Evolutionary conservation across 2,797 vertebrate genomes (phyloP).

Genomic region (Stomatorhinus walkeri): DNA sequence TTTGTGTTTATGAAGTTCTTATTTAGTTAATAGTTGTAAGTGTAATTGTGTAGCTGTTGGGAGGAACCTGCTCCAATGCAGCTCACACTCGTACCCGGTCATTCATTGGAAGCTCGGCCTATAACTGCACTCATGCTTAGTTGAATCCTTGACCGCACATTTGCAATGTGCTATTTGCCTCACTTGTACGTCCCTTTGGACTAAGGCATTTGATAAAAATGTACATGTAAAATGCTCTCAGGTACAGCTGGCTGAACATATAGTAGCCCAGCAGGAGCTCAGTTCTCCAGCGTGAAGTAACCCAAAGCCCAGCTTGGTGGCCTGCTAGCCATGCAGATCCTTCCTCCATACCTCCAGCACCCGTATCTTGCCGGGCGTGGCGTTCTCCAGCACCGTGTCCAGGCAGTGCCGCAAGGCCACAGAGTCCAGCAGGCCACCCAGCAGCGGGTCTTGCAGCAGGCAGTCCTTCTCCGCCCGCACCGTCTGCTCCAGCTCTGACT

Average conservation of each 20-base stretch:
- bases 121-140: background rate
- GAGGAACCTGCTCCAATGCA: background rate
- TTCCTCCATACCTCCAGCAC: slow-evolving; percentile 73
- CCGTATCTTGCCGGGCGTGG: slow-evolving; percentile 62
- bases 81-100: background rate
- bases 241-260: background rate
- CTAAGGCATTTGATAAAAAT: background rate
- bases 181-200: background rate
- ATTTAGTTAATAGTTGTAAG: background rate
- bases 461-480: slow-evolving; percentile 68
- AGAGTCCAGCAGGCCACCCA: slow-evolving; percentile 70
- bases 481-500: slow-evolving; percentile 71
- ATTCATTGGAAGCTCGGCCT: background rate
- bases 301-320: background rate
- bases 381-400: slow-evolving; percentile 76
- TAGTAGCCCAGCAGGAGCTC: background rate
- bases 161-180: background rate
- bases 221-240: background rate
- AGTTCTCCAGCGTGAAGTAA: background rate
- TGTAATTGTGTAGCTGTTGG: background rate
- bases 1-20: background rate
- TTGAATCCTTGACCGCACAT: background rate
- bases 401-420: slow-evolving; percentile 69
- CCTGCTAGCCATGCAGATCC: background rate
- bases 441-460: slow-evolving; percentile 71